Evolutionary conservation across 1,140 invertebrate genomes (phyloP).

Genomic region (Drosophila parabipectinata): DNA sequence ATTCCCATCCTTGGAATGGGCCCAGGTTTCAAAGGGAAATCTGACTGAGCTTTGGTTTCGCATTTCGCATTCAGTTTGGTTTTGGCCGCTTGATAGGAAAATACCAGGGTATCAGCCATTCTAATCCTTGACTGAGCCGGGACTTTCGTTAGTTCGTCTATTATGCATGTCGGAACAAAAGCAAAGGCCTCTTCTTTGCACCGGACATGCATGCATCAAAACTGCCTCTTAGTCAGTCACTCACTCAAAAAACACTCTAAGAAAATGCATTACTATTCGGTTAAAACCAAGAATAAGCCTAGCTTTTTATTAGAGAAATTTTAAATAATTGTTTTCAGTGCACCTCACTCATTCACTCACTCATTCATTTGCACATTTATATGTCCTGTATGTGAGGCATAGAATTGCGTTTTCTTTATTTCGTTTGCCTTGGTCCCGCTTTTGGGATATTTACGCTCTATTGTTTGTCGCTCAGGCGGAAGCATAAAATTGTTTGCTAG

Average conservation of each 20-base stretch:
- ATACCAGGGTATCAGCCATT: slow-evolving; percentile 25
- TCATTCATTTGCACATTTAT: slow-evolving; percentile 79
- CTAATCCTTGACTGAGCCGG: slow-evolving; percentile 12
- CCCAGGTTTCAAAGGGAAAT: slow-evolving; percentile 25
- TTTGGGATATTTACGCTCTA: slow-evolving; percentile 81
- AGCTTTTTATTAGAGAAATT: neutral
- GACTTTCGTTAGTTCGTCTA: slow-evolving; percentile 20
- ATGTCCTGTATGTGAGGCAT: slow-evolving; percentile 40
- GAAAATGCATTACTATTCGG: neutral
- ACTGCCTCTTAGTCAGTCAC: slow-evolving; percentile 36
- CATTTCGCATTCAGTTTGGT: slow-evolving; percentile 5
- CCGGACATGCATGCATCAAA: slow-evolving; percentile 70
- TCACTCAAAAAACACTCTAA: slow-evolving; percentile 8
- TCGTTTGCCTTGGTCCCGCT: slow-evolving; percentile 61
- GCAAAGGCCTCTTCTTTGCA: slow-evolving; percentile 57
- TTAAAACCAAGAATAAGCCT: neutral
- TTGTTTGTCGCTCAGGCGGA: slow-evolving; percentile 82
- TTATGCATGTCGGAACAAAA: slow-evolving; percentile 67
- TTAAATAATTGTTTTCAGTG: slow-evolving; percentile 13
- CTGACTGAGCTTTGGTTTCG: slow-evolving; percentile 14
- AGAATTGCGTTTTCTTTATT: slow-evolving; percentile 49
- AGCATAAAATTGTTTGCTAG: slow-evolving; percentile 81
- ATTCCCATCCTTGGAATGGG: slow-evolving; percentile 11
- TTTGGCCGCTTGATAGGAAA: neutral
- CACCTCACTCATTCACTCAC: slow-evolving; percentile 50